Evolutionary conservation across 2,113 vertebrate genomes (phyloP).

Genomic region (Mellivora capensis): DNA sequence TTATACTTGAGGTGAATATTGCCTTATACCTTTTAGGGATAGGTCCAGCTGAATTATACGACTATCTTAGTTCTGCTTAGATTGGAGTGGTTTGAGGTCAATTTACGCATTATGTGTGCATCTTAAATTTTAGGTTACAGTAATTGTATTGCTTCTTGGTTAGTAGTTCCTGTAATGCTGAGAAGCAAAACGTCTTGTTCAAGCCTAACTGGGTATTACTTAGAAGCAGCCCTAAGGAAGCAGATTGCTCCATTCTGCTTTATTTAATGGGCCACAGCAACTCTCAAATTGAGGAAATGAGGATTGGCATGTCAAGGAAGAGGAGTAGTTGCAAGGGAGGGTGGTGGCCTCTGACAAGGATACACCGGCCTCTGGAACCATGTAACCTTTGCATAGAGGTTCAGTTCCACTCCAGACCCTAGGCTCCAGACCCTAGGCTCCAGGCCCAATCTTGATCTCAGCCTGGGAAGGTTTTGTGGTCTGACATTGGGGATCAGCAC

Average conservation of each 20-base stretch:
- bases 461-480: background rate
- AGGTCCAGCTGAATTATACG: background rate
- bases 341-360: background rate
- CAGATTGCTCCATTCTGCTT: background rate
- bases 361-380: background rate
- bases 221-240: background rate
- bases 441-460: background rate
- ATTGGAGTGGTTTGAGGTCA: background rate
- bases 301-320: background rate
- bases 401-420: background rate
- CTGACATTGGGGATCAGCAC: background rate
- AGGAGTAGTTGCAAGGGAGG: background rate
- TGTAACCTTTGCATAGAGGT: background rate
- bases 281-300: conserved; percentile 15
- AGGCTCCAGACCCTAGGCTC: background rate
- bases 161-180: conserved; percentile 31
- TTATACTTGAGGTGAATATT: background rate
- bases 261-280: background rate
- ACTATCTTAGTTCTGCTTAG: background rate
- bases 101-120: background rate
- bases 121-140: conserved; percentile 50
- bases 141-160: background rate
- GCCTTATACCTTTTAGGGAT: background rate
- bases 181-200: conserved; percentile 23
- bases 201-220: background rate